phyloP scores from a whole-genome alignment of 2,113 vertebrate genomes.

The Tetrao urogallus region DNA sequence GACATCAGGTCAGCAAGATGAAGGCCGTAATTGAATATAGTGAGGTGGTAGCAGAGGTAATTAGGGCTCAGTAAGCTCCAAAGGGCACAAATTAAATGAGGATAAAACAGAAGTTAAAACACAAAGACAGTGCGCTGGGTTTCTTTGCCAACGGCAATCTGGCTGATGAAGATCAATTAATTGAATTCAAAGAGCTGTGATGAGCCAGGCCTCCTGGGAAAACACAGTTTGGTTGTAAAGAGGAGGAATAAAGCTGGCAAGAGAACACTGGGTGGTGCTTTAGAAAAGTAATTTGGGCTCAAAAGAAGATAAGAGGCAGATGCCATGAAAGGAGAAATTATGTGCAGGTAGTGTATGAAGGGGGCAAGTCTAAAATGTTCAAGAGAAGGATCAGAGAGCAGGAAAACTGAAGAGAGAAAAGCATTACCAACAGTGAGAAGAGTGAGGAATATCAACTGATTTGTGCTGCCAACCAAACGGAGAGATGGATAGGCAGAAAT shows the following conservation, averaged over 20 bases:
- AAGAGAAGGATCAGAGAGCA: neutral
- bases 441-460: neutral
- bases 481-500: neutral
- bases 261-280: neutral
- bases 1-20: constrained; percentile 32
- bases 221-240: constrained; percentile 28
- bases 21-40: constrained; percentile 57
- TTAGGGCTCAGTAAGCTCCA: constrained; percentile 66
- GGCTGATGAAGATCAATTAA: constrained; percentile 68
- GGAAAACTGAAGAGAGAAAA: neutral
- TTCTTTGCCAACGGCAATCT: constrained; percentile 67
- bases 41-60: constrained; percentile 60
- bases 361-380: neutral
- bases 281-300: constrained; percentile 49
- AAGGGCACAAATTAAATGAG: constrained; percentile 68
- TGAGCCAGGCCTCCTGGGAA: constrained; percentile 46
- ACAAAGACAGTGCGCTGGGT: constrained; percentile 22
- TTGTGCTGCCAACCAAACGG: neutral
- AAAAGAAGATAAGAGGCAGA: constrained; percentile 38
- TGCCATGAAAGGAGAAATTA: constrained; percentile 10
- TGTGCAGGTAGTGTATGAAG: neutral
- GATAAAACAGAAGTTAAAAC: constrained; percentile 63
- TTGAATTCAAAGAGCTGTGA: constrained; percentile 64
- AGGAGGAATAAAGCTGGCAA: constrained; percentile 12
- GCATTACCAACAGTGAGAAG: neutral